phyloP scores from a whole-genome alignment of 2,888 invertebrate species.

The Poecilobothrus nobilitatus region DNA sequence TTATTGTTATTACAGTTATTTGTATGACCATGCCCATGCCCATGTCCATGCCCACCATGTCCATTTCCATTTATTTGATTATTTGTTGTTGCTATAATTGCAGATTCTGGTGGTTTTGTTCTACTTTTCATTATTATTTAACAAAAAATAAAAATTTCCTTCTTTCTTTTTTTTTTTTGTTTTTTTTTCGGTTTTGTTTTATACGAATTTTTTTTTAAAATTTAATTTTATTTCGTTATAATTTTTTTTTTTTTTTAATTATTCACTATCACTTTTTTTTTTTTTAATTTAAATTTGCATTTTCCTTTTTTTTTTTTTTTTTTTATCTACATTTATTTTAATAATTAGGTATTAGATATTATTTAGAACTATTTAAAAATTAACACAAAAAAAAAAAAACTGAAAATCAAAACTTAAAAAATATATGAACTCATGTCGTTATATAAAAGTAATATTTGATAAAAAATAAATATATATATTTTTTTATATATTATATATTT shows the following conservation, averaged over 20 bases:
- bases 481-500: not conserved
- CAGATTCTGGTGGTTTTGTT: conserved; percentile 25
- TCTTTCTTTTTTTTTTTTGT: too few species aligned
- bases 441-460: too few species aligned
- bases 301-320: too few species aligned
- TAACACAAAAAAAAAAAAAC: too few species aligned
- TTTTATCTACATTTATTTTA: too few species aligned
- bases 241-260: conserved; percentile 11
- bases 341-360: too few species aligned
- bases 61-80: conserved; percentile 4
- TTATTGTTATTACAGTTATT: conserved; percentile 24
- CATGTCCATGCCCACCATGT: conserved; percentile 10
- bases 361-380: too few species aligned
- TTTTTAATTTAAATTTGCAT: too few species aligned
- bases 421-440: too few species aligned
- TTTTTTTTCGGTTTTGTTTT: too few species aligned
- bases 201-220: conserved; percentile 4
- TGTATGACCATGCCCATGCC: not conserved
- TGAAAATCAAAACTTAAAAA: too few species aligned
- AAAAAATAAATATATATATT: not conserved
- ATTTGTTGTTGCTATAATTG: conserved; percentile 26
- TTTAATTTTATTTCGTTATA: conserved; percentile 13
- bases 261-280: not conserved
- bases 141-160: too few species aligned
- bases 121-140: conserved; percentile 29